These are phyloP conservation scores for Raja brachyura DNA, from an alignment of 2,113 vertebrate genomes.

Conservation along the genomic window DNA sequence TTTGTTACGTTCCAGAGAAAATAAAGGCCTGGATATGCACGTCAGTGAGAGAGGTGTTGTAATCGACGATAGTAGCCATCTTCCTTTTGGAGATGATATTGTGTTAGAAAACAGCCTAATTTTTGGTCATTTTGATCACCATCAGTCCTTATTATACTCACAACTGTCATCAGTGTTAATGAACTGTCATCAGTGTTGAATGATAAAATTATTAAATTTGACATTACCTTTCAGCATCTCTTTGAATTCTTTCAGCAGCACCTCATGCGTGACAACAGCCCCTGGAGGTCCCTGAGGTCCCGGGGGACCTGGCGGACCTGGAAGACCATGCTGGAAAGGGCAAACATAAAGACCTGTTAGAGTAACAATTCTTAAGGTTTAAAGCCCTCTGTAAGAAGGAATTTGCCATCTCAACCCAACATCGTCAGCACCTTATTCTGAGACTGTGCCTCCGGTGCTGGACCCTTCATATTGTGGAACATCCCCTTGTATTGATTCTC, in stretches of 20 bases:
- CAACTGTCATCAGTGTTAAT: too few relatives aligned
- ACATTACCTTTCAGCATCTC: constrained; percentile 51
- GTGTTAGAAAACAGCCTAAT: neutral
- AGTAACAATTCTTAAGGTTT: too few relatives aligned
- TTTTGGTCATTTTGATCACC: neutral
- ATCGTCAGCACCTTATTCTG: too few relatives aligned
- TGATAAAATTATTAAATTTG: neutral
- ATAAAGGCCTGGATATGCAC: neutral
- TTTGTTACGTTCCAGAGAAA: too few relatives aligned
- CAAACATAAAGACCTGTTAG: neutral
- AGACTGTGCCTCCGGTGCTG: too few relatives aligned
- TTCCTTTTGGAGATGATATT: neutral
- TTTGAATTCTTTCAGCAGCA: constrained; percentile 49
- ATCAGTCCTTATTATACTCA: neutral
- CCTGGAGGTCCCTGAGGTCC: constrained; percentile 41
- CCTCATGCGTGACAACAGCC: constrained; percentile 19
- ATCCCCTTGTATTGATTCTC: too few relatives aligned
- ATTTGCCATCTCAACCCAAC: too few relatives aligned
- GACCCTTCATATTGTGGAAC: too few relatives aligned
- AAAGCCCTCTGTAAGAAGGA: too few relatives aligned
- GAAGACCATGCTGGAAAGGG: constrained; percentile 39
- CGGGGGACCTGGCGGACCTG: constrained; percentile 27
- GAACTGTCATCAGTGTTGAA: neutral
- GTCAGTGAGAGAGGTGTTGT: neutral
- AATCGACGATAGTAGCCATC: neutral